Base-by-base conservation (phyloP, 2,797 vertebrate genomes). In the Cichlasoma orientale region DNA sequence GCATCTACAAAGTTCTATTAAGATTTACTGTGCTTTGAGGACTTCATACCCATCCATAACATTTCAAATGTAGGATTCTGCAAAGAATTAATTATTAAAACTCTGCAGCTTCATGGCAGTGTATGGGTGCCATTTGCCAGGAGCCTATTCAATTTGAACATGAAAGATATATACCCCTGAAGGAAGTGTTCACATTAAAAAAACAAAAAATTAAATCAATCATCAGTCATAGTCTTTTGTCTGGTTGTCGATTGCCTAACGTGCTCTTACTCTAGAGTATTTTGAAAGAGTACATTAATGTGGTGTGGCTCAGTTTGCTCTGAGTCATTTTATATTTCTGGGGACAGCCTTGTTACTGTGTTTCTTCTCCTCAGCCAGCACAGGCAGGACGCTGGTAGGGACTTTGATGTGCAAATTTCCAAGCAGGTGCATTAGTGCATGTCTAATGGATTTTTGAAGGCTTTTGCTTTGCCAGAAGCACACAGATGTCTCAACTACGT, bases 371-470 rank as follows among this genome's bases (percentile, higher is more conserved):
- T 56, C 66, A 61, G 38, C 21, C 44, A 54, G 53, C 72, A 38
- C 41, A 47, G 19, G 21, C 66, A 56, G 27, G 58, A 82, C 1
- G 1, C 53, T 47, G 71, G 21, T 61, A 7, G 44, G 19, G 18
- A 57, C 86, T 90, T 88, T 82, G 70, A 88, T 76, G 79, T 89
- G 80, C 69, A 90, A 41, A 82, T 85, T 63, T 74, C 56, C 4
- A 21, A 69, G 56, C 76, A 80, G 82, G 33, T 86, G 58, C 68
- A 41, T 75, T 10, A 14, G 27, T 84, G 69, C 36, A 52, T 56
- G 57, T 74, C 56, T 44, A 69, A 75, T 83, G 59, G 56, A 58
- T 41, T 76, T 27, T 69, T 75, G 18, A 63, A 56, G 47, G 56
- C 50, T 56, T 77, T 73, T 84, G 27, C 53, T 71, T 31, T 10